phyloP scores from a whole-genome alignment of 2,113 vertebrate genomes.

The Diadophis punctatus region DNA sequence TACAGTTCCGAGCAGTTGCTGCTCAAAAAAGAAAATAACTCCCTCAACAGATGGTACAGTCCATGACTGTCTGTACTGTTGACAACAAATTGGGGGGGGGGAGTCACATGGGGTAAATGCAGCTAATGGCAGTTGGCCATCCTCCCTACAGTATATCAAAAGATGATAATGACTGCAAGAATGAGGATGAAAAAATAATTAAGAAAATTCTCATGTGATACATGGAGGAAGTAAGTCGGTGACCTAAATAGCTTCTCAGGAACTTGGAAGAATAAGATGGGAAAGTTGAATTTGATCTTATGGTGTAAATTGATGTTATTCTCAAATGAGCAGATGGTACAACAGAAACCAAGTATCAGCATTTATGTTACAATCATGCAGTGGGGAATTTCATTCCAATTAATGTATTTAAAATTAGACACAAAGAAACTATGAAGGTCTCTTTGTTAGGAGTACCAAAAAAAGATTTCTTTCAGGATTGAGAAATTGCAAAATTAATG shows the following conservation, averaged over 20 bases:
- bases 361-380: background rate
- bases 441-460: background rate
- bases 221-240: background rate
- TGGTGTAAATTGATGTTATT: background rate
- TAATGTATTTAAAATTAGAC: background rate
- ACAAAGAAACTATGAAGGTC: background rate
- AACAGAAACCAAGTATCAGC: background rate
- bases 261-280: background rate
- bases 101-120: background rate
- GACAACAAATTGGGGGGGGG: background rate
- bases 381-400: background rate
- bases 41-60: background rate
- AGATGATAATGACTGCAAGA: background rate
- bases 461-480: background rate
- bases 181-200: background rate
- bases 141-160: background rate
- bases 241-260: background rate
- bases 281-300: background rate
- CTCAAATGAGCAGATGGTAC: background rate
- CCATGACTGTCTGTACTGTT: background rate
- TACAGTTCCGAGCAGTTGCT: background rate
- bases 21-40: background rate
- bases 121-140: background rate
- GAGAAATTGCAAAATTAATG: background rate
- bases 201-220: background rate